A percentile compares a stretch with the other conserved stretches of the same genome.
phyloP scores from a whole-genome alignment of 2,113 vertebrate genomes.

The Sylvia atricapilla region DNA sequence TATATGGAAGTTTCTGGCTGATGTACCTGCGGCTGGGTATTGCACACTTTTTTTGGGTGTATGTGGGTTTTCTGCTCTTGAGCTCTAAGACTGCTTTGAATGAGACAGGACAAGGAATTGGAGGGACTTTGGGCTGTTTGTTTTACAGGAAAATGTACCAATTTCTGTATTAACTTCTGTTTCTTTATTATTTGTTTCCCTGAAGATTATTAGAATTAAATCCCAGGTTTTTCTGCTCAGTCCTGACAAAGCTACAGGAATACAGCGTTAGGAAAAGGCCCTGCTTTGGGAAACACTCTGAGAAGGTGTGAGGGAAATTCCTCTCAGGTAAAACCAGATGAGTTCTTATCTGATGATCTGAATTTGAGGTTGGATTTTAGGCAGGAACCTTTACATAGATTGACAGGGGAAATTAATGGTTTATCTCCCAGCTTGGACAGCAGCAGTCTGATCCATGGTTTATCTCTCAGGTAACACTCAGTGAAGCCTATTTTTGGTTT shows the following conservation, averaged over 20 bases:
- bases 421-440: neutral
- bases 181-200: neutral
- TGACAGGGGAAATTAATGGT: neutral
- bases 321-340: neutral
- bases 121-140: neutral
- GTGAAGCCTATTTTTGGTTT: neutral
- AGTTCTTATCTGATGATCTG: neutral
- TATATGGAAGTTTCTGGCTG: fast-evolving
- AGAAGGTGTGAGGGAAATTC: neutral
- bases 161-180: neutral
- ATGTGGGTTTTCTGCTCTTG: neutral
- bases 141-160: neutral
- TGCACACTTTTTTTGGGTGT: neutral
- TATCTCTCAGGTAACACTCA: neutral
- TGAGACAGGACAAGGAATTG: neutral
- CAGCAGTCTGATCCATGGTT: neutral
- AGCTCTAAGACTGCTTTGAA: neutral
- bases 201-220: neutral
- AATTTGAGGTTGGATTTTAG: neutral
- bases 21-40: neutral
- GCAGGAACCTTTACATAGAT: neutral
- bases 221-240: neutral
- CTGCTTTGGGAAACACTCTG: neutral
- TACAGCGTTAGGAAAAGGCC: neutral
- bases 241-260: neutral